These are phyloP conservation scores for Siphamia tubifer DNA, from an alignment of 2,113 vertebrate species.

Conservation along the genomic window DNA sequence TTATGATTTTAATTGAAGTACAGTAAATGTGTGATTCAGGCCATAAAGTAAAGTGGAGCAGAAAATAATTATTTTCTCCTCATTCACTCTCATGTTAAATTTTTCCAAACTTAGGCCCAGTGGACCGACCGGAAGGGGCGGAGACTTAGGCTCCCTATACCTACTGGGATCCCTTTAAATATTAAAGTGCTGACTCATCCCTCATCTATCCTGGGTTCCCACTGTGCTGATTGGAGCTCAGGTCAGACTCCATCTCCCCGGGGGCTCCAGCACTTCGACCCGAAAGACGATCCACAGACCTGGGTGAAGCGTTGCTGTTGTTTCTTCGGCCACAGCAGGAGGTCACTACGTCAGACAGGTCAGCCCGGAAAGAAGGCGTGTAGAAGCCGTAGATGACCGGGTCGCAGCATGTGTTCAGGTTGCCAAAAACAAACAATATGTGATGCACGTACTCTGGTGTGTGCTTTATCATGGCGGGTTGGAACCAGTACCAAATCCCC, in stretches of 20 bases:
- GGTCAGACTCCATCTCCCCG: conserved; percentile 68
- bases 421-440: conserved; percentile 86
- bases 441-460: conserved; percentile 88
- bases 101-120: too few species aligned
- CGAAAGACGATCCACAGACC: conserved; percentile 51
- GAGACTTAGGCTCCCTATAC: too few species aligned
- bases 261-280: conserved; percentile 19
- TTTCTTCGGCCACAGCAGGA: conserved; percentile 61
- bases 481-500: conserved; percentile 94
- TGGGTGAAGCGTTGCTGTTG: conserved; percentile 29
- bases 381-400: conserved; percentile 89
- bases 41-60: too few species aligned
- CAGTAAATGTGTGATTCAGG: too few species aligned
- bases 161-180: not conserved
- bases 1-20: too few species aligned
- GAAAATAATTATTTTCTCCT: too few species aligned
- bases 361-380: conserved; percentile 86
- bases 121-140: too few species aligned
- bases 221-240: conserved; percentile 63
- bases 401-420: conserved; percentile 90
- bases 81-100: too few species aligned
- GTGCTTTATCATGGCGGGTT: conserved; percentile 82
- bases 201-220: conserved; percentile 41
- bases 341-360: conserved; percentile 58
- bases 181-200: not conserved